Base-by-base conservation (phyloP, 2,888 invertebrate species). In the Pyralis farinalis region DNA sequence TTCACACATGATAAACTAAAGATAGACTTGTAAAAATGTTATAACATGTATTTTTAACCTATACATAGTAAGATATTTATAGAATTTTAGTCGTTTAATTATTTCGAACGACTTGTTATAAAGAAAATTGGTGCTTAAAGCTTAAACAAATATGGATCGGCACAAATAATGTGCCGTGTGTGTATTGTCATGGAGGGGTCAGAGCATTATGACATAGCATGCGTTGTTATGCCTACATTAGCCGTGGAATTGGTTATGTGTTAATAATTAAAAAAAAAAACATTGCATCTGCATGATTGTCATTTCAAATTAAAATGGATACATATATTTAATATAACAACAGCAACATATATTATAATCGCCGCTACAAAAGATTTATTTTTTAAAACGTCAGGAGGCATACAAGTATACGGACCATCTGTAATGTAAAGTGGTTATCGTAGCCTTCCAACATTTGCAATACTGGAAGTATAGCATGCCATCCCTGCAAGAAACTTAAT, bases 21-120 rank as follows among this genome's bases (percentile, higher is more conserved):
- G 63, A 84, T 87, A 87, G 86, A 80, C 84, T 85, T 88, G 87
- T 87, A 87, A 84, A 86, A 87, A 88, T 87, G 86, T 88, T 88
- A 86, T 76, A 77, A 87, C 85, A 75, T 85, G 87, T 88, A 88
- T 88, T 88, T 88, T 88, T 86, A 88, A 88, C 82, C 85, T 86
- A 85, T 87, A 85, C 77, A 87, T 88, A 87, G 82, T 87, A 87
- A 87, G 87, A 87, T 88, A 87, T 88, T 87, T 88, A 88, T 88
- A 87, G 85, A 86, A 84, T 71, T 87, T 85, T 85, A 82, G 87
- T 88, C 87, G 88, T 88, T 88, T 87, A 87, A 84, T 85, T 87
- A 87, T 88, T 88, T 88, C 83, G 84, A 88, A 88, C 87, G 88
- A 87, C 87, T 88, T 86, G 87, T 88, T 88, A 88, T 86, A 86